phyloP scores from a whole-genome alignment of 2,888 invertebrate species.

The Andrena trimmerana region DNA sequence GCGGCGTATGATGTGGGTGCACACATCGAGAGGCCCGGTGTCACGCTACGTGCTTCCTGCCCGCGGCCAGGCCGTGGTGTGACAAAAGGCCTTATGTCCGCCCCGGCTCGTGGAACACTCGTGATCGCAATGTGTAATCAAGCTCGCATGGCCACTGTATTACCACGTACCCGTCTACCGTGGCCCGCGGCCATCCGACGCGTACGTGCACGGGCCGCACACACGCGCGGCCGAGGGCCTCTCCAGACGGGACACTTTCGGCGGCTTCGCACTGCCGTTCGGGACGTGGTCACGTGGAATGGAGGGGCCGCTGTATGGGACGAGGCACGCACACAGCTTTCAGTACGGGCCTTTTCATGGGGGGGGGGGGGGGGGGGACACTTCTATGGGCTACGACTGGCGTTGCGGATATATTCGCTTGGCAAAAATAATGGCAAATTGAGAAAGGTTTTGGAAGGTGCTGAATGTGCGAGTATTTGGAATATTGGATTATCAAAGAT shows the following conservation, averaged over 20 bases:
- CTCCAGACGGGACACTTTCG: conserved; percentile 1
- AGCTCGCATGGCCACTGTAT: conserved; percentile 79
- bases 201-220: conserved; percentile 37
- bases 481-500: too few species aligned
- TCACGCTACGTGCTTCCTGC: conserved; percentile 85
- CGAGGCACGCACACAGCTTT: too few species aligned
- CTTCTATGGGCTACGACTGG: too few species aligned
- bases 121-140: conserved; percentile 84
- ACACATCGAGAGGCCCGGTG: conserved; percentile 76
- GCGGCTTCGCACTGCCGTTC: background rate
- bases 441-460: too few species aligned
- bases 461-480: too few species aligned
- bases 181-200: conserved; percentile 51
- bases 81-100: conserved; percentile 82
- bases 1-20: conserved; percentile 72
- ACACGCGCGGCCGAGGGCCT: conserved; percentile 27
- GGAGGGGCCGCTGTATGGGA: too few species aligned
- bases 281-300: background rate
- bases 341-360: too few species aligned
- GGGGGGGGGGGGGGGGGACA: too few species aligned
- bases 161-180: conserved; percentile 71
- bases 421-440: too few species aligned
- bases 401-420: too few species aligned
- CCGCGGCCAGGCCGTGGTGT: conserved; percentile 79
- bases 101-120: conserved; percentile 81